These are phyloP conservation scores for Ditylenchus dipsaci DNA, from an alignment of 1,140 invertebrate species.

Conservation along the genomic window DNA sequence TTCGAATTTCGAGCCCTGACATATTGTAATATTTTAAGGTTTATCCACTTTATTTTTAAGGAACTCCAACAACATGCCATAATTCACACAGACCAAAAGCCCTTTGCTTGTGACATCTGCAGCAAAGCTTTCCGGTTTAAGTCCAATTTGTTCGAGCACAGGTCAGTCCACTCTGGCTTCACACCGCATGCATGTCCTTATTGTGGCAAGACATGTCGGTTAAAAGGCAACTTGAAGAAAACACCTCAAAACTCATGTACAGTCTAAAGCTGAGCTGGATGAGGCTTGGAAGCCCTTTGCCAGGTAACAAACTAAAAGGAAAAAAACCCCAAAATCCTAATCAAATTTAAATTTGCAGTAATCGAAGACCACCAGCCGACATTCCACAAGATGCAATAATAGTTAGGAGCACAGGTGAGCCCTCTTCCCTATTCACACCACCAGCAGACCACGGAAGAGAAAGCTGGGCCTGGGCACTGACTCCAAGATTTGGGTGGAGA, in stretches of 20 bases:
- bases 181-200: conserved; percentile 54
- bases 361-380: conserved; percentile 56
- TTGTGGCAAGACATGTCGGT: conserved; percentile 51
- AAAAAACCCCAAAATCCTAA: background rate
- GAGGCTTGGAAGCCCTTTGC: conserved; percentile 57
- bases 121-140: conserved; percentile 57
- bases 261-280: conserved; percentile 54
- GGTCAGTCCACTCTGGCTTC: conserved; percentile 51
- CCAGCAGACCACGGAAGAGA: conserved; percentile 42
- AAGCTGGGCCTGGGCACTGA: conserved; percentile 54
- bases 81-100: conserved; percentile 66
- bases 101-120: conserved; percentile 56
- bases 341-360: conserved; percentile 34
- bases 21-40: too few relatives aligned
- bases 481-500: conserved; percentile 48
- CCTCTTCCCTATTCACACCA: conserved; percentile 44
- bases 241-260: conserved; percentile 55
- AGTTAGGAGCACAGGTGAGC: conserved; percentile 47
- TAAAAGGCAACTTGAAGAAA: conserved; percentile 53
- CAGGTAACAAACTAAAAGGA: conserved; percentile 33
- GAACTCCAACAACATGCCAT: conserved; percentile 56
- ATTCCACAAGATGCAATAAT: conserved; percentile 57
- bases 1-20: too few relatives aligned
- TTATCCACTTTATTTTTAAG: conserved; percentile 30
- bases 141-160: conserved; percentile 58